phyloP scores from a whole-genome alignment of 2,888 invertebrate genomes.

The Plebejus anna region DNA sequence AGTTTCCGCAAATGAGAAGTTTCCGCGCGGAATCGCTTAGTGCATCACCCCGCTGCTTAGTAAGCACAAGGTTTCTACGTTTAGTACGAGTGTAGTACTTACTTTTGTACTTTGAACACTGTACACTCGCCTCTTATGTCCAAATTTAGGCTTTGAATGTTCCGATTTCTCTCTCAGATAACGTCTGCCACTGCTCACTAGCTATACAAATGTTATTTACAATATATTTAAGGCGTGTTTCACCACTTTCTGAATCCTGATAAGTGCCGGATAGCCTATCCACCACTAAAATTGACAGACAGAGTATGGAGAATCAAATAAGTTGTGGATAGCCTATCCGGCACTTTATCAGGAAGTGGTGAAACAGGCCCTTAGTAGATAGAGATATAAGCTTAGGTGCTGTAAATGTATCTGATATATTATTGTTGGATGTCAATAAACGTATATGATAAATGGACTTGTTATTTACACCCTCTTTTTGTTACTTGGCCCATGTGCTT shows the following conservation, averaged over 20 bases:
- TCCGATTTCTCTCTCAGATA: not conserved
- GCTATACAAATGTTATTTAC: not conserved
- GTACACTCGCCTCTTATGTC: not conserved
- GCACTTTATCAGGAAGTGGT: too few species aligned
- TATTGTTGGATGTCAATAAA: slow-evolving; percentile 9
- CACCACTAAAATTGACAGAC: too few species aligned
- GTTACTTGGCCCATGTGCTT: slow-evolving; percentile 17
- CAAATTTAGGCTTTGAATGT: not conserved
- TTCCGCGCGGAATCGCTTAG: too few species aligned
- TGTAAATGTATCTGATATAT: not conserved
- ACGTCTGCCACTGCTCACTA: not conserved
- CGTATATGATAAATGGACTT: slow-evolving; percentile 12
- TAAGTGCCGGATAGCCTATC: too few species aligned
- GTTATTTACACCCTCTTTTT: slow-evolving; percentile 4
- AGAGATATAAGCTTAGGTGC: slow-evolving; percentile 17
- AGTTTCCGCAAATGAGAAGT: too few species aligned
- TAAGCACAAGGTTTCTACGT: too few species aligned
- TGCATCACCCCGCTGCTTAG: too few species aligned
- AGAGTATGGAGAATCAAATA: too few species aligned
- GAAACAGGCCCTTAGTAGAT: not conserved
- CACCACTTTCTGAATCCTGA: too few species aligned
- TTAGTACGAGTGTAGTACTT: not conserved
- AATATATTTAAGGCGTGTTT: not conserved
- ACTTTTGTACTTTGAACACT: not conserved
- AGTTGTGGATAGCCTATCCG: too few species aligned